Evolutionary conservation across 2,113 vertebrate species (phyloP).

Genomic region (Myrmophylax atrothorax): DNA sequence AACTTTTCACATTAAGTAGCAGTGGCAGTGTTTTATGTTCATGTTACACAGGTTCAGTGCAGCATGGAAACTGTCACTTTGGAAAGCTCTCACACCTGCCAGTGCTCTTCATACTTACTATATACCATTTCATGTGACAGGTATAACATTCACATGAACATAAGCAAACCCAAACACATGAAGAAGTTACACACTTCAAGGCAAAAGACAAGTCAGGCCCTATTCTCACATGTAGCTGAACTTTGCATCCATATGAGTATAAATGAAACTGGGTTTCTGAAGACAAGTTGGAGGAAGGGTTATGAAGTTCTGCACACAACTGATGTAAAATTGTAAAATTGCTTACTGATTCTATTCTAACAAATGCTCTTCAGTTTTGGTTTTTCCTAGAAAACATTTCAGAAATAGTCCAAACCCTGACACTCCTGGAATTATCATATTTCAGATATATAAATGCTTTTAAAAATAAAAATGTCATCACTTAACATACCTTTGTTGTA

Average conservation of each 20-base stretch:
- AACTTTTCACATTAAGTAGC: not conserved
- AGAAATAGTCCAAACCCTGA: not conserved
- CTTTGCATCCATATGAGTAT: not conserved
- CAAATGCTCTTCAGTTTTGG: not conserved
- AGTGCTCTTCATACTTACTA: not conserved
- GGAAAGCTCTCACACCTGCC: not conserved
- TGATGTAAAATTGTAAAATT: not conserved
- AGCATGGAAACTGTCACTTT: not conserved
- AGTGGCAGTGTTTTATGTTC: not conserved
- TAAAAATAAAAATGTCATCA: not conserved
- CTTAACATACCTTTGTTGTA: not conserved
- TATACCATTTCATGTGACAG: not conserved
- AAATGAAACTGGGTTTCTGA: not conserved
- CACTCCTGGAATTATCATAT: not conserved
- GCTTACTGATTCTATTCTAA: not conserved
- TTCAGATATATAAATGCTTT: not conserved
- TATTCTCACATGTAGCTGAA: not conserved
- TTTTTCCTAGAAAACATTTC: not conserved
- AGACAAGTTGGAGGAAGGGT: not conserved
- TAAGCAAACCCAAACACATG: not conserved
- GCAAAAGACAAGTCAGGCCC: not conserved
- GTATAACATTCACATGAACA: not conserved
- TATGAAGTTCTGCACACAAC: not conserved
- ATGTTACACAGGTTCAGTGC: not conserved
- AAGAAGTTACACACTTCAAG: not conserved